Base-by-base conservation (phyloP, 2,888 invertebrate species). In the Adelognathus sp. region DNA sequence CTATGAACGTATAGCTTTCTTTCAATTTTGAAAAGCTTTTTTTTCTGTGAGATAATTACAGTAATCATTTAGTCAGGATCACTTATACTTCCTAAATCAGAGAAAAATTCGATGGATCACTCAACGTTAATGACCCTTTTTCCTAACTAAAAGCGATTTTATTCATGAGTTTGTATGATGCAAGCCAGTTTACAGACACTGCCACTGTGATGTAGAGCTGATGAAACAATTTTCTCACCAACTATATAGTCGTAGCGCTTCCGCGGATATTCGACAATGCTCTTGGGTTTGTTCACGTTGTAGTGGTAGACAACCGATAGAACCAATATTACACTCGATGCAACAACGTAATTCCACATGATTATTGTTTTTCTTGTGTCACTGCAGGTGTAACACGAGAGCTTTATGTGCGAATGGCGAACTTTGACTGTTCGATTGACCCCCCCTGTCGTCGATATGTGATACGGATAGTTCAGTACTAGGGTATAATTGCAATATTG, bases 241-340 rank as follows among this genome's bases (percentile, higher is more conserved):
- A 91, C 81, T 46, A 91, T 86, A 79, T 90, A 91, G 83, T 91
- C 91, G 77, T 90, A 91, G 44, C 83, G 82, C 44, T 80, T 79
- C 24, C 86, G 79, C 1, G 90, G 87, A 69, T 84, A 76, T 73
- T 87, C 84, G 54, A 88, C 84, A 29, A 90, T 76, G 75, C 90
- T 90, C 11, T 80, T 61, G 3, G 90, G 89, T 31, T 80, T 82
- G 27, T 69, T 84, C 29, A 87, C 83, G 75, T 86, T 86, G 41
- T 85, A 86, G 58, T 89, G 86, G 58, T 89, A 90, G 18, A 88
- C 18, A 2, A 90, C 67, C n/a, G 90, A 88, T 14, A 84, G 29
- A 2, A 89, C 54, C 27, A 89, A 81, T 24, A 89, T 52, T 4
- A 85, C 52, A 16, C 74, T 74, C 4, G 90, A 88, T 31, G 88